Evolutionary conservation across 2,113 vertebrate species (phyloP).

Genomic region (Cinclus cinclus): DNA sequence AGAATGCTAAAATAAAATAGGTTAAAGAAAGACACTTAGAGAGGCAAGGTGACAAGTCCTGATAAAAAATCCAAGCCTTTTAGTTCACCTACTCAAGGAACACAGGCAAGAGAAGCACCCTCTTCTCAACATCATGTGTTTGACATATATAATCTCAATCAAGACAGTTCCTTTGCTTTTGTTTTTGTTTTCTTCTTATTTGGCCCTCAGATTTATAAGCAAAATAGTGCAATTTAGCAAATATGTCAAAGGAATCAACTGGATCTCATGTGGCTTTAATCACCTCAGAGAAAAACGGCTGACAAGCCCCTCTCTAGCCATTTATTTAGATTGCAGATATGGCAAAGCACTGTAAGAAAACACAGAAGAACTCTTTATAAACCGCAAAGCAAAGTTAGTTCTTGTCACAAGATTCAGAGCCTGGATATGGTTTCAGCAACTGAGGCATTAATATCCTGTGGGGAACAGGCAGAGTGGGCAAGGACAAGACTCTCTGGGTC

Average conservation of each 20-base stretch:
- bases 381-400: background rate
- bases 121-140: background rate
- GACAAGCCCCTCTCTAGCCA: background rate
- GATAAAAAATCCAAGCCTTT: background rate
- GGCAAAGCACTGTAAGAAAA: background rate
- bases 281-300: background rate
- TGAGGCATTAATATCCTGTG: background rate
- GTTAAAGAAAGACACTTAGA: background rate
- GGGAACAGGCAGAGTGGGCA: background rate
- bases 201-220: background rate
- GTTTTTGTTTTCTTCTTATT: background rate
- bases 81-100: background rate
- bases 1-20: background rate
- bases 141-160: background rate
- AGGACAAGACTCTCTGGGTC: background rate
- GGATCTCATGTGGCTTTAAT: constrained; percentile 22
- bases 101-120: background rate
- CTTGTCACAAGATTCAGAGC: background rate
- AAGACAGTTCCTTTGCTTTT: background rate
- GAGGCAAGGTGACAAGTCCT: background rate
- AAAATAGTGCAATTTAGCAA: background rate
- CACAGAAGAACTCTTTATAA: constrained; percentile 23
- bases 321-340: background rate
- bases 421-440: background rate
- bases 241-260: background rate